phyloP scores from a whole-genome alignment of 1,140 invertebrate genomes.

The Philopotamus ludificatus region DNA sequence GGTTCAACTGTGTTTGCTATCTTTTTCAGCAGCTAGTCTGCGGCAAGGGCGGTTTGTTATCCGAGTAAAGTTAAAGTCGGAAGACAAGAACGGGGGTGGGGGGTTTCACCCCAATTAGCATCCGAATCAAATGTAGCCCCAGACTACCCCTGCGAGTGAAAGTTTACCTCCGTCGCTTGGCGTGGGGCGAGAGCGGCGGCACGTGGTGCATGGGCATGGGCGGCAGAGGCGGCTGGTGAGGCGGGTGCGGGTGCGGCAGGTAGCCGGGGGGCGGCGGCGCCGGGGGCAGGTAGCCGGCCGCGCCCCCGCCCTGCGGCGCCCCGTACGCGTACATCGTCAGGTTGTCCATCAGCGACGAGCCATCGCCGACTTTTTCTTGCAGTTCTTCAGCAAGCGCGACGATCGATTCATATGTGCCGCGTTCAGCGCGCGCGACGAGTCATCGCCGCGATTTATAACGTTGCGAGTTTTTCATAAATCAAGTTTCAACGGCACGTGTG shows the following conservation, averaged over 20 bases:
- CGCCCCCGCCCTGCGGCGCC: constrained; percentile 10
- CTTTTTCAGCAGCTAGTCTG: no score
- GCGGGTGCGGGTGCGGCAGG: constrained; percentile 35
- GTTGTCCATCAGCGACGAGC: constrained; percentile 38
- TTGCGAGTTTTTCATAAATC: constrained; percentile 33
- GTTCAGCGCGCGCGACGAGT: neutral
- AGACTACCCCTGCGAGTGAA: no score
- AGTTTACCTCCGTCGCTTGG: constrained; percentile 41
- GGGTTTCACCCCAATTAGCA: no score
- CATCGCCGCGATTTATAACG: constrained; percentile 1
- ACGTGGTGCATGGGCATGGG: constrained; percentile 36
- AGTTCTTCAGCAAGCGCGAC: neutral
- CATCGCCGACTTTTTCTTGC: neutral
- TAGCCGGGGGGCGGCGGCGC: constrained; percentile 32
- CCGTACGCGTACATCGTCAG: constrained; percentile 39
- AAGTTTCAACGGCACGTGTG: constrained; percentile 32
- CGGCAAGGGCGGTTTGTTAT: no score
- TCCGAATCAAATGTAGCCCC: no score
- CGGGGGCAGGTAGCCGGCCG: constrained; percentile 27
- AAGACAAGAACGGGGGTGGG: neutral
- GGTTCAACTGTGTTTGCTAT: no score
- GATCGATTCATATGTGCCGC: neutral
- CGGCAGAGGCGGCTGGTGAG: constrained; percentile 20
- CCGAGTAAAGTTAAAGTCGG: neutral
- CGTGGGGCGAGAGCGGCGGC: constrained; percentile 39